phyloP scores from a whole-genome alignment of 2,888 invertebrate genomes.

The Tipula confusa region DNA sequence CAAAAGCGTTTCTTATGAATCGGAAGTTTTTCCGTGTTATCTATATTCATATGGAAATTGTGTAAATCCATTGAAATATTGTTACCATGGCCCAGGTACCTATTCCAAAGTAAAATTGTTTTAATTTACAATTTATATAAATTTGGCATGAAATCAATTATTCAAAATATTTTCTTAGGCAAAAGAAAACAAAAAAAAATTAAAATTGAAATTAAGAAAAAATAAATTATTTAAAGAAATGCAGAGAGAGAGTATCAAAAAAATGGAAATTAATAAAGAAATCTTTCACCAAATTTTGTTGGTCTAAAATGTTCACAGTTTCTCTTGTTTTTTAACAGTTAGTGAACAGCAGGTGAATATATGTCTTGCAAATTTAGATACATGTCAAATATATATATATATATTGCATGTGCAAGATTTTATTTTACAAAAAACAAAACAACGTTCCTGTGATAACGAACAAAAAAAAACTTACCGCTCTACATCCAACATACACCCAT shows the following conservation, averaged over 20 bases:
- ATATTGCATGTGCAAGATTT: not conserved
- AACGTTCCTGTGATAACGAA: no score
- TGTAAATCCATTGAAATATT: not conserved
- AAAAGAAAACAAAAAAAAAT: not conserved
- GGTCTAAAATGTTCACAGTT: not conserved
- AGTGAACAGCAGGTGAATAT: not conserved
- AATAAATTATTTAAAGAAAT: not conserved
- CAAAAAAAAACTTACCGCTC: no score
- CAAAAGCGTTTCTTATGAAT: no score
- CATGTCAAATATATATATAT: not conserved
- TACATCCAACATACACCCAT: not conserved
- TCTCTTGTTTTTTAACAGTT: not conserved
- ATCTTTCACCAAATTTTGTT: no score
- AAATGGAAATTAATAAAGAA: not conserved
- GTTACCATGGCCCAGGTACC: not conserved
- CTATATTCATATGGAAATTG: not conserved
- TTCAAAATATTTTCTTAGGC: not conserved
- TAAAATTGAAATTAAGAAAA: not conserved
- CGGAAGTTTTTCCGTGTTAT: not conserved
- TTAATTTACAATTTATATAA: not conserved
- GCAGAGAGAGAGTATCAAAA: not conserved
- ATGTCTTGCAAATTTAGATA: not conserved
- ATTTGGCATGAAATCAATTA: slow-evolving; percentile 20
- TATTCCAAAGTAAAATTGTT: not conserved
- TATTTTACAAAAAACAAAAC: not conserved